phyloP scores from a whole-genome alignment of 2,888 invertebrate genomes.

The Polydesmus complanatus region DNA sequence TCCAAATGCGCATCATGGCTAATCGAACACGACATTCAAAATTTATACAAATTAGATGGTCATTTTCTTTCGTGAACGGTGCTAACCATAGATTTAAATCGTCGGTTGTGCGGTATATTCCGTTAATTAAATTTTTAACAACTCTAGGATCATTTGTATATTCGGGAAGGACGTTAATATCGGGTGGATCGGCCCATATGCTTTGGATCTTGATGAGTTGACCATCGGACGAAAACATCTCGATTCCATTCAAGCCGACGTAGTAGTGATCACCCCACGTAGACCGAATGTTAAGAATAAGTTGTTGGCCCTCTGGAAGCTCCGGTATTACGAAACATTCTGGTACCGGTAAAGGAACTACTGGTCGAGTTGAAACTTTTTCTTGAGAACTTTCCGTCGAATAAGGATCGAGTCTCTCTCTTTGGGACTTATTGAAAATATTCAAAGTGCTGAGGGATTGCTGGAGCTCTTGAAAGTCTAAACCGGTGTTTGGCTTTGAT shows the following conservation, averaged over 20 bases:
- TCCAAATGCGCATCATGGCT: constrained; percentile 58
- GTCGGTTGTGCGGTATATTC: constrained; percentile 56
- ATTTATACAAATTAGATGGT: constrained; percentile 45
- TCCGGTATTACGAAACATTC: constrained; percentile 54
- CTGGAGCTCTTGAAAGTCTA: background rate
- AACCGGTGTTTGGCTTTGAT: background rate
- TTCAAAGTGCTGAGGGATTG: background rate
- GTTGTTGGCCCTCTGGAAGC: constrained; percentile 50
- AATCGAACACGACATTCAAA: constrained; percentile 42
- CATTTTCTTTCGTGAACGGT: constrained; percentile 45
- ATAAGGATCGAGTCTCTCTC: background rate
- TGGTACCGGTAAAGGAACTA: constrained; percentile 26
- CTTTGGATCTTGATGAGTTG: constrained; percentile 43
- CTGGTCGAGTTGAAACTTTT: background rate
- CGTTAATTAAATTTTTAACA: constrained; percentile 51
- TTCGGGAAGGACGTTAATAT: constrained; percentile 51
- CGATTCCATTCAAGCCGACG: constrained; percentile 63
- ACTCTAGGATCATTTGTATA: constrained; percentile 48
- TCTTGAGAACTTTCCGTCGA: background rate
- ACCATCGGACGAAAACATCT: constrained; percentile 53
- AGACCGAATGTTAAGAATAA: constrained; percentile 51
- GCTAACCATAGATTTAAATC: constrained; percentile 64
- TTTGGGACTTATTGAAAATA: background rate
- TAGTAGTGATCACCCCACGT: constrained; percentile 71
- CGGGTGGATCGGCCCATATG: constrained; percentile 43